Percentiles rank a stretch among this genome's conserved stretches.
Evolutionary conservation across 2,888 invertebrate species (phyloP).

Genomic region (Drosophila recens): DNA sequence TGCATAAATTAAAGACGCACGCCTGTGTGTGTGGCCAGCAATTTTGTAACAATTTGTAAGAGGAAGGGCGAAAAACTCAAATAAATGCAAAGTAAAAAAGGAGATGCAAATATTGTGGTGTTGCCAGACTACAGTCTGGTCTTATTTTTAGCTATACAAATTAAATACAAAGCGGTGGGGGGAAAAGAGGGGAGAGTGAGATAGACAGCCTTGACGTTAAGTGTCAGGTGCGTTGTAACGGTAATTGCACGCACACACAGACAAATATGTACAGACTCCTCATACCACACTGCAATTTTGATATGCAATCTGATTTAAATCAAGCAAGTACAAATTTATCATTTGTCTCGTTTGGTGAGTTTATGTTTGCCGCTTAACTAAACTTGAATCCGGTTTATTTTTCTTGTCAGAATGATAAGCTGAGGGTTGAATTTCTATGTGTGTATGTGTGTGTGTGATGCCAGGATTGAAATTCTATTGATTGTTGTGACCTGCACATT

Average conservation of each 20-base stretch:
- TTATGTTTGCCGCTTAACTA: slow-evolving; percentile 45
- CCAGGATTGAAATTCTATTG: slow-evolving; percentile 49
- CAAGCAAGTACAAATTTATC: slow-evolving; percentile 41
- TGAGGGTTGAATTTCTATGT: slow-evolving; percentile 50
- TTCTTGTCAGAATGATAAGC: slow-evolving; percentile 41
- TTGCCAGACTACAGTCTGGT: slow-evolving; percentile 41
- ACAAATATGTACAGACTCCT: neutral
- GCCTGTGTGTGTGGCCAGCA: slow-evolving; percentile 40
- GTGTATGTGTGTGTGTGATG: slow-evolving; percentile 11
- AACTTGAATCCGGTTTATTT: slow-evolving; percentile 52
- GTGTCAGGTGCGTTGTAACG: slow-evolving; percentile 55
- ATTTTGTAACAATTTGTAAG: slow-evolving; percentile 72
- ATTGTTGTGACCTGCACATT: slow-evolving; percentile 43
- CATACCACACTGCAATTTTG: slow-evolving; percentile 17
- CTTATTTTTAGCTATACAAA: slow-evolving; percentile 49
- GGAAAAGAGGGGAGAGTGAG: slow-evolving; percentile 4
- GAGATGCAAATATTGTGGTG: slow-evolving; percentile 54
- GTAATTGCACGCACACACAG: slow-evolving; percentile 30
- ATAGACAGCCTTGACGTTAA: slow-evolving; percentile 48
- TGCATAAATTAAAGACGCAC: slow-evolving; percentile 66
- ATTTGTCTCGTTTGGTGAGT: slow-evolving; percentile 35
- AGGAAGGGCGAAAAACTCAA: neutral
- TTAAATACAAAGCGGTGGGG: slow-evolving; percentile 21
- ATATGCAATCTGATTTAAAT: slow-evolving; percentile 44
- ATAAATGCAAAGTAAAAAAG: slow-evolving; percentile 18